These are phyloP conservation scores for Seira ritae DNA, from an alignment of 2,888 invertebrate genomes.

Conservation along the genomic window DNA sequence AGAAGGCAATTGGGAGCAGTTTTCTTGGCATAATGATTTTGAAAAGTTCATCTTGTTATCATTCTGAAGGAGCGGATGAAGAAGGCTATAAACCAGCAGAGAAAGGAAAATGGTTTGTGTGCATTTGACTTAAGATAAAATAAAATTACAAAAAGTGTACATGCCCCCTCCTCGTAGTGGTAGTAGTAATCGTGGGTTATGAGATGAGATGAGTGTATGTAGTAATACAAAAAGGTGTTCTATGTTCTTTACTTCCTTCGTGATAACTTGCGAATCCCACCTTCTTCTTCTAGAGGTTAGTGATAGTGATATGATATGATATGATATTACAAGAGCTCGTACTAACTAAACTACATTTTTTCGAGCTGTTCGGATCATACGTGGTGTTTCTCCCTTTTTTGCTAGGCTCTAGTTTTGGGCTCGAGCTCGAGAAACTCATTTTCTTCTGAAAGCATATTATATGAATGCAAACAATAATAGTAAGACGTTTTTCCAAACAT, in stretches of 20 bases:
- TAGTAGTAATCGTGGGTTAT: conserved; percentile 3
- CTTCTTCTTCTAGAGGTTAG: conserved; percentile 12
- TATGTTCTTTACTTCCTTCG: conserved; percentile 15
- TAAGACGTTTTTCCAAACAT: conserved; percentile 42
- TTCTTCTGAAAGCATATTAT: background rate
- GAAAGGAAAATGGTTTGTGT: background rate
- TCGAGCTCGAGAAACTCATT: conserved; percentile 27
- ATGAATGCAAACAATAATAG: conserved; percentile 24
- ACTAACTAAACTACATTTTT: background rate
- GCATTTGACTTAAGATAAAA: background rate
- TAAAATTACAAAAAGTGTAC: background rate
- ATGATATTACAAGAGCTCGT: background rate
- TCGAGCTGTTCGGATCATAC: background rate
- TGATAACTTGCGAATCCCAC: conserved; percentile 15
- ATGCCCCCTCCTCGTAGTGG: background rate
- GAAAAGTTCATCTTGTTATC: conserved; percentile 63
- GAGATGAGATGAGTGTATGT: background rate
- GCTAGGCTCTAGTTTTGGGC: too few relatives aligned
- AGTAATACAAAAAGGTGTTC: conserved; percentile 10
- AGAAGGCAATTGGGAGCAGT: conserved; percentile 53
- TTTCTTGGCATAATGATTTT: conserved; percentile 61
- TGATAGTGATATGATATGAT: too few relatives aligned
- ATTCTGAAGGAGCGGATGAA: conserved; percentile 40
- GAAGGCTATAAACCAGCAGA: background rate
- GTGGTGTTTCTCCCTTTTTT: background rate